Conservation (phyloP, 2,113 vertebrate species). For the Podocnemis expansa region DNA sequence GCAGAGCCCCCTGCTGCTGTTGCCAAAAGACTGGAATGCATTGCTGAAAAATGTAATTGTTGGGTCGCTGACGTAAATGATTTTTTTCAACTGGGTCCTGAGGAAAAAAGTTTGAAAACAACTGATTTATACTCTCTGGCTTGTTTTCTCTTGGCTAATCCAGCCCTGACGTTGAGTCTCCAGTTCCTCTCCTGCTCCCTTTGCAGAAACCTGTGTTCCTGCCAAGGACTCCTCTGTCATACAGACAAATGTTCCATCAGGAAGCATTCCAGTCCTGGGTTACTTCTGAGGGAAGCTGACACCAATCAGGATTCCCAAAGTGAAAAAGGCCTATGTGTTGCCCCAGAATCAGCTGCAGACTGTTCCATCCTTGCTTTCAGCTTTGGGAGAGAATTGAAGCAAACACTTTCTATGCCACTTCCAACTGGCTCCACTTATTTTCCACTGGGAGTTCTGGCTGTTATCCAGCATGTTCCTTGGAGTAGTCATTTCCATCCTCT, state of each 20-base stretch:
- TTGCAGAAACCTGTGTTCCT: neutral
- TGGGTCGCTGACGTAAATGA: too few species aligned
- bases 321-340: neutral
- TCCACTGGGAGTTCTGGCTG: neutral
- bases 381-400: conserved; percentile 42
- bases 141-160: neutral
- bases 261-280: neutral
- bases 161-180: neutral
- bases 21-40: too few species aligned
- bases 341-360: conserved; percentile 31
- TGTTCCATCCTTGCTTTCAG: neutral
- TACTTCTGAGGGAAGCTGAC: neutral
- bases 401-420: conserved; percentile 19
- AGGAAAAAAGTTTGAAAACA: too few species aligned
- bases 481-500: neutral
- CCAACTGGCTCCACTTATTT: conserved; percentile 13
- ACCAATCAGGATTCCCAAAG: neutral
- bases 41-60: too few species aligned
- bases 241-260: neutral
- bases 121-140: neutral
- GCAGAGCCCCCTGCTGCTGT: too few species aligned
- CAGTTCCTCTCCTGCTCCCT: neutral
- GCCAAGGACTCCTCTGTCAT: neutral
- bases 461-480: neutral
- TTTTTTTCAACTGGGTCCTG: too few species aligned